Evolutionary conservation across 2,797 vertebrate genomes (phyloP).

Genomic region (Arctocebus calabarensis): DNA sequence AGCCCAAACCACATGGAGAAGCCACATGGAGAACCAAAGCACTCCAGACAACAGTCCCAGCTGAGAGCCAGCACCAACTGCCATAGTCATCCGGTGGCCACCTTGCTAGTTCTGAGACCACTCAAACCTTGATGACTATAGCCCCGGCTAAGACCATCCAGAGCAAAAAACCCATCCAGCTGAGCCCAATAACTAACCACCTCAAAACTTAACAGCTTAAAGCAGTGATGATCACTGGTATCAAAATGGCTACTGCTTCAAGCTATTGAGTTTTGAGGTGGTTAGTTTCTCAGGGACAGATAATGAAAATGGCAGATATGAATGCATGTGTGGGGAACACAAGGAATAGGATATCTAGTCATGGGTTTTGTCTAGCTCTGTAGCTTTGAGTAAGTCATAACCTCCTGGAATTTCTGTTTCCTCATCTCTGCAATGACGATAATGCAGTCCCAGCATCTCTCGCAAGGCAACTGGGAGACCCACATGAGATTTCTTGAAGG

Average conservation of each 20-base stretch:
- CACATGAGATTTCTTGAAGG: no score
- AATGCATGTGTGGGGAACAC: no score
- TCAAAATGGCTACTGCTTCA: background rate
- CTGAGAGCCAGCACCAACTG: no score
- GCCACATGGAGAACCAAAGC: background rate
- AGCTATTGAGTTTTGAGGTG: no score
- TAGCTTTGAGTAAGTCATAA: background rate
- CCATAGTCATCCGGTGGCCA: background rate
- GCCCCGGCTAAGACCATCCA: background rate
- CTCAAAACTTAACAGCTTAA: no score
- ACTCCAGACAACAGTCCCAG: background rate
- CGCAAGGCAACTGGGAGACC: background rate
- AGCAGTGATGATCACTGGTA: background rate
- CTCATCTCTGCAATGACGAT: background rate
- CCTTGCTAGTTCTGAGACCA: background rate
- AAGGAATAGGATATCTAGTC: background rate
- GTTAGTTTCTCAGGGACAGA: background rate
- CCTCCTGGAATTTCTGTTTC: background rate
- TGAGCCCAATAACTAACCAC: background rate
- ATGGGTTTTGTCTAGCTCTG: background rate
- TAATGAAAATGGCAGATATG: background rate
- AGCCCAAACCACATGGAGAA: background rate
- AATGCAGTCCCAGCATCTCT: fast-evolving
- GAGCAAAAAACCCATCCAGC: background rate
- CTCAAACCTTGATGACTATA: background rate